Conservation (phyloP, 2,888 invertebrate species). For the Argyra leucocephala region DNA sequence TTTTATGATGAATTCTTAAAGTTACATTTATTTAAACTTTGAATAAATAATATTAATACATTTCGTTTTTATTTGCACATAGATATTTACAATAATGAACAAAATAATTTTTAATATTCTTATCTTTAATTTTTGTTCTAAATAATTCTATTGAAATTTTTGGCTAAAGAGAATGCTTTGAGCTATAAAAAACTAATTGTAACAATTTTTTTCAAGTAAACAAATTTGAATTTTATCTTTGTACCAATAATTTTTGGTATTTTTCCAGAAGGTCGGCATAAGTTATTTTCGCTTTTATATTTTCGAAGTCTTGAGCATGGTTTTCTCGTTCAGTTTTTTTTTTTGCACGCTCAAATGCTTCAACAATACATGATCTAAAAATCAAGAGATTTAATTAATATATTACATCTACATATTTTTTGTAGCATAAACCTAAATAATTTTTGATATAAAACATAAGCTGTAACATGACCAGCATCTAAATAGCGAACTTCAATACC, state of each 20-base stretch:
- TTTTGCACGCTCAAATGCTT: slow-evolving; percentile 65
- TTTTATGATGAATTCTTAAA: no score
- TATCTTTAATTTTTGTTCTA: no score
- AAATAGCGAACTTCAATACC: slow-evolving; percentile 80
- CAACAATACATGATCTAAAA: slow-evolving; percentile 61
- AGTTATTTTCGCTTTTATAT: slow-evolving; percentile 28
- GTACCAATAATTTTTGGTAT: slow-evolving; percentile 29
- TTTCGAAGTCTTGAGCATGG: slow-evolving; percentile 21
- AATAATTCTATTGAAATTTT: no score
- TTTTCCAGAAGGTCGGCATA: slow-evolving; percentile 31
- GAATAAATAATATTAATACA: no score
- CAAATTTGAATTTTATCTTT: no score
- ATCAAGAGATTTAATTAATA: slow-evolving; percentile 7
- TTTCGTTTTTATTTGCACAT: no score
- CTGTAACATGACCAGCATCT: slow-evolving; percentile 81
- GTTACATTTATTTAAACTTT: no score
- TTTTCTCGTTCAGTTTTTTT: slow-evolving; percentile 39
- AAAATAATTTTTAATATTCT: no score
- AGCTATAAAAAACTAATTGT: no score
- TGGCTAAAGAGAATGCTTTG: no score
- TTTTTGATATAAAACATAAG: slow-evolving; percentile 77
- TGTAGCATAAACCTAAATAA: slow-evolving; percentile 63
- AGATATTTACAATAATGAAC: no score
- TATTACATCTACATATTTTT: background rate
- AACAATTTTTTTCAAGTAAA: no score